A percentile compares a stretch with the other conserved stretches of the same genome.
Conservation (phyloP, 1,140 invertebrate genomes). For the Temnothorax curvispinosus region DNA sequence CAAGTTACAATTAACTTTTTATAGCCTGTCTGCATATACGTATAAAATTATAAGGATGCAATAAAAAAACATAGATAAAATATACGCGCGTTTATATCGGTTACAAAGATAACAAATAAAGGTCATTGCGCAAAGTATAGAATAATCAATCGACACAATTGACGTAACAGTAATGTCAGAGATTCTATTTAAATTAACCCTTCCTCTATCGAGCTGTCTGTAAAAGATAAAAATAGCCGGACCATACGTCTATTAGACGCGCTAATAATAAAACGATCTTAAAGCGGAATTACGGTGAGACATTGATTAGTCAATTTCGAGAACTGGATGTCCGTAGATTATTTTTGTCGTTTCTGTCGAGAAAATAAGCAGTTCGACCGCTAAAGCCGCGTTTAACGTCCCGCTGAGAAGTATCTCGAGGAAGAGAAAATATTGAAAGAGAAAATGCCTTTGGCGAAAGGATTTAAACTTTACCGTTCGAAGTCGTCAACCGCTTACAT, state of each 20-base stretch:
- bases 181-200: conserved; percentile 7
- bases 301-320: not conserved
- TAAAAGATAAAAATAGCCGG: not conserved
- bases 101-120: conserved; percentile 35
- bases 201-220: conserved; percentile 5
- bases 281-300: not conserved
- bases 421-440: conserved; percentile 21
- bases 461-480: conserved; percentile 30
- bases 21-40: not conserved
- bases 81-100: not conserved
- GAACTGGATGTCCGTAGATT: not conserved
- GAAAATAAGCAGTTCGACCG: not conserved
- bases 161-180: conserved; percentile 45
- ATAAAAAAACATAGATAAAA: not conserved
- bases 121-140: conserved; percentile 54
- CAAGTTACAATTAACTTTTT: conserved; percentile 9
- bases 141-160: conserved; percentile 36
- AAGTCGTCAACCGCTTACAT: conserved; percentile 5
- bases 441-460: conserved; percentile 5
- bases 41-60: conserved; percentile 3
- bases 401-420: not conserved
- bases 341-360: not conserved
- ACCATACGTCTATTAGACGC: not conserved
- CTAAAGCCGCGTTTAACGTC: not conserved
- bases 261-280: conserved; percentile 11